Evolutionary conservation across 2,888 invertebrate genomes (phyloP).

Genomic region (Eretmocerus hayati): DNA sequence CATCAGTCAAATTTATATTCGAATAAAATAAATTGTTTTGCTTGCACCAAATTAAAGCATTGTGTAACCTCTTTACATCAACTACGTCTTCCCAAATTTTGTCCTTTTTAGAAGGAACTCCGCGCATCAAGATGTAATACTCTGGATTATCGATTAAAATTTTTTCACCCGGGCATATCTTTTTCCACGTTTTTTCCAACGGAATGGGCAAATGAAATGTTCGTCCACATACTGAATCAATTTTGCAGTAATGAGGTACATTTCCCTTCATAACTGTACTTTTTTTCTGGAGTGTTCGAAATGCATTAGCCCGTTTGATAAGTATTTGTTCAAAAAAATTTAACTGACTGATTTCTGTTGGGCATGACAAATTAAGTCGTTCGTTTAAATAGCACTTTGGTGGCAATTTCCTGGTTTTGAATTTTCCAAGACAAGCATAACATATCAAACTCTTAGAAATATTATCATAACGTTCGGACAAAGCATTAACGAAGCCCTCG

Average conservation of each 20-base stretch:
- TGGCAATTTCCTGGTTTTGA: too few relatives aligned
- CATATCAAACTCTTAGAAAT: too few relatives aligned
- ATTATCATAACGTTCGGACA: too few relatives aligned
- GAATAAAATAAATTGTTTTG: constrained; percentile 29
- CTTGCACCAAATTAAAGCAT: constrained; percentile 31
- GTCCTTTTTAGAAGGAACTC: constrained; percentile 31
- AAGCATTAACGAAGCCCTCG: too few relatives aligned
- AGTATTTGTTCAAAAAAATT: constrained; percentile 29
- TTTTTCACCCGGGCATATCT: constrained; percentile 30
- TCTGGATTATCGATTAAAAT: constrained; percentile 31
- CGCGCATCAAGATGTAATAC: constrained; percentile 32
- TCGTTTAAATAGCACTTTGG: too few relatives aligned
- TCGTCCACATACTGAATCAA: constrained; percentile 26
- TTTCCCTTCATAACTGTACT: constrained; percentile 32
- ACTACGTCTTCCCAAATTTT: constrained; percentile 24
- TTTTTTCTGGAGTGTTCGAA: constrained; percentile 33
- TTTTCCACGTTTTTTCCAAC: constrained; percentile 34
- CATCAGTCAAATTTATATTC: constrained; percentile 26
- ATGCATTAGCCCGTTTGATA: constrained; percentile 35
- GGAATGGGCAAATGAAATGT: constrained; percentile 37
- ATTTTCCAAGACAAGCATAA: too few relatives aligned
- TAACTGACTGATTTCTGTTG: constrained; percentile 20
- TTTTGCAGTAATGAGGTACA: constrained; percentile 25
- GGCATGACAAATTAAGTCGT: too few relatives aligned
- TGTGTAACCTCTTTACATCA: background rate